Evolutionary conservation across 1,140 invertebrate species (phyloP).

Genomic region (Anagrus nilaparvatae): DNA sequence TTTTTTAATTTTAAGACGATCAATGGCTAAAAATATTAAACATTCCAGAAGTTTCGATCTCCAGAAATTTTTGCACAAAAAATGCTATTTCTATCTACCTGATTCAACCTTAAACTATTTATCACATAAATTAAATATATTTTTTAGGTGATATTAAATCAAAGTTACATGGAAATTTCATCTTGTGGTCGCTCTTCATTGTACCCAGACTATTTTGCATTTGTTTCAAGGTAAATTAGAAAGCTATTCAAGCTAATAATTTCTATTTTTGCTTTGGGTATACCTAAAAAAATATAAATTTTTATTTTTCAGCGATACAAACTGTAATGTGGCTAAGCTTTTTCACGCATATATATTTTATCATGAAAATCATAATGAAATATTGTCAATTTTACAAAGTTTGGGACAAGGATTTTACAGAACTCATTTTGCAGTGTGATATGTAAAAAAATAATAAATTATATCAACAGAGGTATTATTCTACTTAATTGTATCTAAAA

Average conservation of each 20-base stretch:
- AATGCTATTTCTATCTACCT: too few relatives aligned
- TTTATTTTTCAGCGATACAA: slow-evolving; percentile 43
- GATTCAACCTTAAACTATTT: too few relatives aligned
- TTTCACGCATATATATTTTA: slow-evolving; percentile 50
- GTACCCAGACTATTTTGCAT: slow-evolving; percentile 49
- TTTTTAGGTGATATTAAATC: slow-evolving; percentile 40
- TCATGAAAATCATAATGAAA: slow-evolving; percentile 38
- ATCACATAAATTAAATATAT: too few relatives aligned
- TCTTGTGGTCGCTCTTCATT: slow-evolving; percentile 49
- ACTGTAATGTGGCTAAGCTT: slow-evolving; percentile 45
- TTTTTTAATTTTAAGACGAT: too few relatives aligned
- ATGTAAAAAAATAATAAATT: background rate
- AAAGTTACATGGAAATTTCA: slow-evolving; percentile 55
- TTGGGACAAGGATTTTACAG: slow-evolving; percentile 39
- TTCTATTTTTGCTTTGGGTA: slow-evolving; percentile 9
- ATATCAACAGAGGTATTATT: slow-evolving; percentile 21
- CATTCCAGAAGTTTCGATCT: too few relatives aligned
- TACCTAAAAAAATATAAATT: slow-evolving; percentile 12
- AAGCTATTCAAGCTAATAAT: slow-evolving; percentile 11
- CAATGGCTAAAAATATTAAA: too few relatives aligned
- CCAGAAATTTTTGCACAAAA: too few relatives aligned
- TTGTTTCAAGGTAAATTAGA: slow-evolving; percentile 47
- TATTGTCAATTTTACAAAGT: slow-evolving; percentile 39
- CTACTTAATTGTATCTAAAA: background rate
- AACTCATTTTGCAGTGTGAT: slow-evolving; percentile 36